A percentile compares a stretch with the other conserved stretches of the same genome.
Conservation (phyloP, 2,888 invertebrate genomes). For the Ommatoiulus sabulosus region DNA sequence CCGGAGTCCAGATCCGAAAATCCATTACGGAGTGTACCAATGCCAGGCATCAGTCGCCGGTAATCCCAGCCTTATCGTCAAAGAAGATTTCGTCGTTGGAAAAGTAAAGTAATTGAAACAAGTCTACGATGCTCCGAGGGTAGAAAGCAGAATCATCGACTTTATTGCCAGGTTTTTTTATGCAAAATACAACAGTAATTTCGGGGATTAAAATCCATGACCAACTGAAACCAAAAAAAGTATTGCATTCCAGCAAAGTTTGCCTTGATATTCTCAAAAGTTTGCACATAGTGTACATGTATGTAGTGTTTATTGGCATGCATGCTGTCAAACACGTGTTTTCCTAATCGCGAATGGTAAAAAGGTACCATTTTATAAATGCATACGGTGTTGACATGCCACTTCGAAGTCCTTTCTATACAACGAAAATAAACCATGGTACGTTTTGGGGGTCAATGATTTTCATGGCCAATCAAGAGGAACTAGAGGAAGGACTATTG, state of each 20-base stretch:
- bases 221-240: not conserved
- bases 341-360: too few relatives aligned
- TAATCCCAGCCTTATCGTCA: constrained; percentile 57
- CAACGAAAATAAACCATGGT: too few relatives aligned
- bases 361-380: too few relatives aligned
- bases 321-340: too few relatives aligned
- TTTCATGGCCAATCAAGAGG: too few relatives aligned
- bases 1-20: constrained; percentile 59
- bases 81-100: constrained; percentile 60
- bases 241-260: not conserved
- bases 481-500: too few relatives aligned
- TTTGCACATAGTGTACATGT: too few relatives aligned
- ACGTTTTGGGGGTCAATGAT: too few relatives aligned
- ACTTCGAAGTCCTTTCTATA: too few relatives aligned
- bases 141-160: not conserved
- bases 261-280: too few relatives aligned
- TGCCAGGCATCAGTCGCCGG: constrained; percentile 59
- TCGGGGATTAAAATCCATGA: not conserved
- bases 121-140: not conserved
- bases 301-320: too few relatives aligned
- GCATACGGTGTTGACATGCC: too few relatives aligned
- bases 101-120: constrained; percentile 49
- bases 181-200: not conserved
- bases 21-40: constrained; percentile 59
- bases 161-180: not conserved